Evolutionary conservation across 2,113 vertebrate species (phyloP).

Genomic region (Psittacula cyanocephala): DNA sequence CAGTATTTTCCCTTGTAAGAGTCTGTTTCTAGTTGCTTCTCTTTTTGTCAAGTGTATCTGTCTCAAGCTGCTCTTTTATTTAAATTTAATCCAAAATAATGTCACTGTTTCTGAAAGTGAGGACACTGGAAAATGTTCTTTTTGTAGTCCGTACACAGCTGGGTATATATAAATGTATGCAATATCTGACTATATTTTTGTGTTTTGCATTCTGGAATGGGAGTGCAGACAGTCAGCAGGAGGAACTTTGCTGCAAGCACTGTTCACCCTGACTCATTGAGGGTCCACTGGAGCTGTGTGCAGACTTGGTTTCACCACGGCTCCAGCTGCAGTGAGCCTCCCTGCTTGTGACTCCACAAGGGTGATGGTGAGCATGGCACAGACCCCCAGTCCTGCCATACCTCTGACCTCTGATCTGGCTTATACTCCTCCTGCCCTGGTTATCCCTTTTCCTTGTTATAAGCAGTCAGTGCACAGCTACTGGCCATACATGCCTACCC

Average conservation of each 20-base stretch:
- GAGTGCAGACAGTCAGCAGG: neutral
- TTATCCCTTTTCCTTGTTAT: neutral
- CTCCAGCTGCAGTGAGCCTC: neutral
- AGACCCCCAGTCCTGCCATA: accelerated
- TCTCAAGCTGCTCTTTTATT: neutral
- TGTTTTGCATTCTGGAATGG: neutral
- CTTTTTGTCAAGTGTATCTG: neutral
- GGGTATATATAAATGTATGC: neutral
- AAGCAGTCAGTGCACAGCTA: neutral
- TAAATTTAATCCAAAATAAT: neutral
- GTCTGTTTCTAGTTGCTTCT: neutral
- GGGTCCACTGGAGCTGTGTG: neutral
- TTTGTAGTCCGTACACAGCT: neutral
- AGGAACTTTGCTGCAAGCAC: neutral
- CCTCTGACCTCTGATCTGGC: neutral
- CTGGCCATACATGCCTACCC: accelerated
- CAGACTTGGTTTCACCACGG: neutral
- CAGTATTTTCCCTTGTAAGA: neutral
- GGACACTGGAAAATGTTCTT: neutral
- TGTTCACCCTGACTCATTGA: neutral
- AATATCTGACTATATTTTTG: neutral
- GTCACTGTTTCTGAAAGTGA: neutral
- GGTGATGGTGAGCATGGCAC: neutral
- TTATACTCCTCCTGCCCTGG: neutral
- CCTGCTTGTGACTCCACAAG: accelerated